Base-by-base conservation (phyloP, 2,797 vertebrate genomes). In the Numenius phaeopus region DNA sequence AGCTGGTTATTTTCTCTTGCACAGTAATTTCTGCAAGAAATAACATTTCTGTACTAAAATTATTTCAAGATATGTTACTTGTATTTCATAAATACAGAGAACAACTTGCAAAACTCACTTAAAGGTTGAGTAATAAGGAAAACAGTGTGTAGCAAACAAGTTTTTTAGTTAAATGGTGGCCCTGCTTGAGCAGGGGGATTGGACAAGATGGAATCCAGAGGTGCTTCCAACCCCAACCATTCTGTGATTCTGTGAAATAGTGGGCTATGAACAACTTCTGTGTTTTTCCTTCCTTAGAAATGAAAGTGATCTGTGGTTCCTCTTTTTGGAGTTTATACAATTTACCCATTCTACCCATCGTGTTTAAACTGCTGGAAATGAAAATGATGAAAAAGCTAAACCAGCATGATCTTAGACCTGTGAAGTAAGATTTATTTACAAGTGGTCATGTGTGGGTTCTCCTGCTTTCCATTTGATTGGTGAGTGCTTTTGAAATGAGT, bases 401-500 rank as follows among this genome's bases (percentile, higher is more conserved):
- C 0, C 21, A 7, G 5, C 6, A 11, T 2, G 23, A n/a, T 30
- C 47, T 62, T 8, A 49, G 42, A 22, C 3, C 34, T 16, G 15
- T 16, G 44, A 76, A n/a, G 44, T 55, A 20, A 67, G 30, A 26
- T 49, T 61, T 40, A 13, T 29, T 37, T 66, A 16, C 2, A 9
- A 46, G 6, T 6, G 14, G 4, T 42, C 29, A 10, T 3, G 8
- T 14, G 24, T 37, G 23, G 2, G 57, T 76, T 58, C 34, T 87
- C 8, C 37, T 46, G 9, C 9, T 66, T 73, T 58, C 9, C 7
- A 3, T 73, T 66, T 52, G 59, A 24, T 55, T 44, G 44, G 14
- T 39, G 18, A 54, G 7, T 23, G 14, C 22, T 67, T 91, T 65
- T 79, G 23, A 32, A 71, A 71, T 29, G 3, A 42, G 3, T 12